Conservation (phyloP, 2,113 vertebrate genomes). For the Machaerirhynchus nigripectus region DNA sequence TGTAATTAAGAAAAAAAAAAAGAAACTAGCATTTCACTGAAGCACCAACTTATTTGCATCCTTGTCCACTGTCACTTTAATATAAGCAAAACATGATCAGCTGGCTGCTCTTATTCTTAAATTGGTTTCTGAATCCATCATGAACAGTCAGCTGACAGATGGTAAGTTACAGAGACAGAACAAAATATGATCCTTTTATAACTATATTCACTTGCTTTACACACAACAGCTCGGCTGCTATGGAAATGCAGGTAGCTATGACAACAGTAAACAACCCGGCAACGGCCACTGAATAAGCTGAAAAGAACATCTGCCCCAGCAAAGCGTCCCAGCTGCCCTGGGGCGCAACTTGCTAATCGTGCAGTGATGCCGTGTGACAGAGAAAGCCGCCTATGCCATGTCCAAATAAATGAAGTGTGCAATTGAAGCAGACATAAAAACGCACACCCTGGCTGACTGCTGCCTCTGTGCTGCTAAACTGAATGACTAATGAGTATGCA, state of each 20-base stretch:
- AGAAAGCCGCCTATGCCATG: constrained; percentile 67
- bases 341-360: constrained; percentile 69
- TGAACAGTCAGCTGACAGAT: constrained; percentile 77
- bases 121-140: constrained; percentile 68
- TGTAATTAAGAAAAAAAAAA: neutral
- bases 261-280: constrained; percentile 81
- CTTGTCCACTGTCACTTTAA: constrained; percentile 25
- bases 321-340: constrained; percentile 74
- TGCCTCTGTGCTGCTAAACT: constrained; percentile 57
- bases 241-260: constrained; percentile 81
- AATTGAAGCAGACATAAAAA: constrained; percentile 75
- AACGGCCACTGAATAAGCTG: constrained; percentile 75
- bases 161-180: constrained; percentile 74
- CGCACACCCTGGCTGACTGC: constrained; percentile 63
- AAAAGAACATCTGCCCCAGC: constrained; percentile 85
- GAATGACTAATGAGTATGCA: constrained; percentile 62
- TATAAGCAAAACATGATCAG: constrained; percentile 28
- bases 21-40: neutral
- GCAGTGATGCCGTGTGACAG: constrained; percentile 65
- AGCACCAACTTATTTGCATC: neutral
- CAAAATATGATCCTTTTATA: constrained; percentile 84
- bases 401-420: constrained; percentile 77
- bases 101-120: constrained; percentile 59
- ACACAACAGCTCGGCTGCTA: constrained; percentile 76
- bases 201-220: constrained; percentile 78